Evolutionary conservation across 2,888 invertebrate genomes (phyloP).

Genomic region (Apocheima hispidaria): DNA sequence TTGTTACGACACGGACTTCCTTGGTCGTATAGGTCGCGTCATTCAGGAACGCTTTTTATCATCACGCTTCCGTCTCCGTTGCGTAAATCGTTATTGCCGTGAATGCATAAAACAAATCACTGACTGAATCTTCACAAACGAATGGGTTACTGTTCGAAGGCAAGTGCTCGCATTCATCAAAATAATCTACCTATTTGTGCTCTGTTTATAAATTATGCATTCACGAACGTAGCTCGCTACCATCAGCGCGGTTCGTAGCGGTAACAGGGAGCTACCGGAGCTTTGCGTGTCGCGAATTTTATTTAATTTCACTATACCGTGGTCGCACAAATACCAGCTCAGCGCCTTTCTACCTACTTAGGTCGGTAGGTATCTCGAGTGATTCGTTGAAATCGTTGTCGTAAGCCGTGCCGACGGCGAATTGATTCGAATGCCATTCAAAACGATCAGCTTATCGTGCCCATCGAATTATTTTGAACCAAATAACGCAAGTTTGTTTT

Average conservation of each 20-base stretch:
- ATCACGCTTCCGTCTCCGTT: neutral
- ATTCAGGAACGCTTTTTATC: conserved; percentile 13
- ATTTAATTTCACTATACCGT: conserved; percentile 27
- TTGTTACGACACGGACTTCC: conserved; percentile 16
- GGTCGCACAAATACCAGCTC: conserved; percentile 35
- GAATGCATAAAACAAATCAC: conserved; percentile 10
- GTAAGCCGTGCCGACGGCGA: conserved; percentile 49
- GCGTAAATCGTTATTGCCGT: neutral
- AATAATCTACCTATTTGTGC: conserved; percentile 28
- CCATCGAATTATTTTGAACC: conserved; percentile 51
- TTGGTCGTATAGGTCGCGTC: conserved; percentile 10
- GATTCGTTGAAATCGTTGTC: conserved; percentile 46
- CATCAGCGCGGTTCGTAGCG: conserved; percentile 23
- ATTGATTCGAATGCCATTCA: conserved; percentile 62
- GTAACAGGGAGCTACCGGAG: conserved; percentile 50
- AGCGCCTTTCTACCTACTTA: conserved; percentile 56
- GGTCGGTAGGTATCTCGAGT: conserved; percentile 50
- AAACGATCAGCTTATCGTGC: conserved; percentile 56
- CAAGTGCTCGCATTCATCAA: conserved; percentile 27
- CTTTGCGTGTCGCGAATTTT: conserved; percentile 54
- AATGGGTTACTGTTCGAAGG: conserved; percentile 4
- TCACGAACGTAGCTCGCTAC: conserved; percentile 44
- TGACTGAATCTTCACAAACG: conserved; percentile 5
- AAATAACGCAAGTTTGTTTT: conserved; percentile 51
- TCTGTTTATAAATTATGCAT: conserved; percentile 38